These are phyloP conservation scores for Sus cebifrons DNA, from an alignment of 2,797 vertebrate species.

Conservation along the genomic window DNA sequence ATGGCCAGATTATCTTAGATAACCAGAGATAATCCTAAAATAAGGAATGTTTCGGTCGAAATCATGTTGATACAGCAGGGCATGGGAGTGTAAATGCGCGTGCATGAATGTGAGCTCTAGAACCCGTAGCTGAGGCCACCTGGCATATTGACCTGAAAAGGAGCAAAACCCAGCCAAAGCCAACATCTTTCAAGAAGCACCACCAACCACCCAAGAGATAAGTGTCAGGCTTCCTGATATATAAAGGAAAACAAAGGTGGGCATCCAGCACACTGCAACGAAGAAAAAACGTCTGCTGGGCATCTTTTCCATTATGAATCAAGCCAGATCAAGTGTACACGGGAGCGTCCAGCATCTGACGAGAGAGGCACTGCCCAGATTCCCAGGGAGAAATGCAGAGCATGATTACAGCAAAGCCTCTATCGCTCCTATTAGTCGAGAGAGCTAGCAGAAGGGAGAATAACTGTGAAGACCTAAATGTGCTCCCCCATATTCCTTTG, in stretches of 20 bases:
- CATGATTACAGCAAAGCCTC: not conserved
- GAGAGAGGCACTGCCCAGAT: not conserved
- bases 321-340: not conserved
- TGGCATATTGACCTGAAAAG: not conserved
- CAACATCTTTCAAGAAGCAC: constrained; percentile 21
- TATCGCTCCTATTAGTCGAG: not conserved
- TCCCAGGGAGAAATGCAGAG: not conserved
- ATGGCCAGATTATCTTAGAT: not conserved
- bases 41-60: constrained; percentile 1
- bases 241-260: not conserved
- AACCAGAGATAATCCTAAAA: constrained; percentile 51
- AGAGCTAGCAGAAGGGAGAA: not conserved
- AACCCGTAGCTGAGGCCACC: not conserved
- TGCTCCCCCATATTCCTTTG: not conserved
- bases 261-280: not conserved
- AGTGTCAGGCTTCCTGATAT: not conserved
- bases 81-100: not conserved
- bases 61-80: constrained; percentile 26
- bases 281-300: not conserved
- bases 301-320: not conserved
- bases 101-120: not conserved
- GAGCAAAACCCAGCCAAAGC: constrained; percentile 49
- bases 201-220: not conserved
- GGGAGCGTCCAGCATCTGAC: not conserved
- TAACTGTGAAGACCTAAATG: not conserved